Conservation (phyloP, 2,113 vertebrate species). For the Polyodon spathula region DNA sequence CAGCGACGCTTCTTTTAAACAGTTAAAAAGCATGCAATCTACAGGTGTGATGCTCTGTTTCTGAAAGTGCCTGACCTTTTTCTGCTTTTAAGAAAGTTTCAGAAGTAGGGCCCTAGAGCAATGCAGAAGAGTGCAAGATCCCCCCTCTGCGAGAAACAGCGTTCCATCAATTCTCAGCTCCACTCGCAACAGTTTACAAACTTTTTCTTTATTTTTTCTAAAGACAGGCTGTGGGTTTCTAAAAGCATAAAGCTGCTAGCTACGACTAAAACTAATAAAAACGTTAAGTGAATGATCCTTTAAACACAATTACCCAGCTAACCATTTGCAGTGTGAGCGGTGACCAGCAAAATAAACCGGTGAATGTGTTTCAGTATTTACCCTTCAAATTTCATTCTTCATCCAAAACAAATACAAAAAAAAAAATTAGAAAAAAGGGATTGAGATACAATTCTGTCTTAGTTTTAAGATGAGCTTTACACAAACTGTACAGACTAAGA, state of each 20-base stretch:
- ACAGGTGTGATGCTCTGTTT: slow-evolving; percentile 40
- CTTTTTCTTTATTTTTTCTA: background rate
- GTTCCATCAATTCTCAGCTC: slow-evolving; percentile 48
- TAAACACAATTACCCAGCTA: background rate
- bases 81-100: slow-evolving; percentile 39
- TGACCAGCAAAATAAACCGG: too few relatives aligned
- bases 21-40: slow-evolving; percentile 42
- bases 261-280: background rate
- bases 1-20: slow-evolving; percentile 19
- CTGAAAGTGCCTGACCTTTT: slow-evolving; percentile 40
- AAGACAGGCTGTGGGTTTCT: background rate
- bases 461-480: too few relatives aligned
- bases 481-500: too few relatives aligned
- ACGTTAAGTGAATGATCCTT: background rate
- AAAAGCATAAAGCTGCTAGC: background rate
- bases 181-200: background rate
- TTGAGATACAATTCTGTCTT: too few relatives aligned
- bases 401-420: too few relatives aligned
- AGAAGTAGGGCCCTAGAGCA: slow-evolving; percentile 41
- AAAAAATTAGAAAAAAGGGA: too few relatives aligned
- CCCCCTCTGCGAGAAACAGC: slow-evolving; percentile 34
- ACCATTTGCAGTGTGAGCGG: background rate
- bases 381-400: too few relatives aligned
- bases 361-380: too few relatives aligned
- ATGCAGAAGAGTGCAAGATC: slow-evolving; percentile 47